phyloP scores from a whole-genome alignment of 2,113 vertebrate genomes.

The Channa maculata region DNA sequence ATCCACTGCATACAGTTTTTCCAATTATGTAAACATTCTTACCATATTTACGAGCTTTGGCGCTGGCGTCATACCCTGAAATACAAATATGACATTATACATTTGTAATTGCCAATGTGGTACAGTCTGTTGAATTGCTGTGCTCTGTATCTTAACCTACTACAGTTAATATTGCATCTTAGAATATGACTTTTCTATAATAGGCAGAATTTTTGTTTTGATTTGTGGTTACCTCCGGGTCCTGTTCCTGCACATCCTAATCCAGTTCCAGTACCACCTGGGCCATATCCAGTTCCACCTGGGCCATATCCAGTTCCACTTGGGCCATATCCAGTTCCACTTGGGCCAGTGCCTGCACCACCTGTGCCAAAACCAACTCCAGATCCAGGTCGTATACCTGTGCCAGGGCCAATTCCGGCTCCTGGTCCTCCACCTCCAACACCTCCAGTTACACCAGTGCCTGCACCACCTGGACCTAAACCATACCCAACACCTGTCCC shows the following conservation, averaged over 20 bases:
- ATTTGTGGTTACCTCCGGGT: constrained; percentile 63
- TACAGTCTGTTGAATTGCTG: neutral
- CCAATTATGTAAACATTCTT: constrained; percentile 2
- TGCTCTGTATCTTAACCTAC: neutral
- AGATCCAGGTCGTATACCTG: constrained; percentile 39
- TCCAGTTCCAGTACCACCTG: constrained; percentile 51
- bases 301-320: constrained; percentile 7
- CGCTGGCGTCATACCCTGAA: constrained; percentile 71
- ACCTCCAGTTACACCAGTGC: constrained; percentile 51
- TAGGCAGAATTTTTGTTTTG: too few relatives aligned
- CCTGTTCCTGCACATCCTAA: constrained; percentile 55
- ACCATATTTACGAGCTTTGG: constrained; percentile 81
- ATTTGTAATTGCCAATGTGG: neutral
- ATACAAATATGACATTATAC: constrained; percentile 9
- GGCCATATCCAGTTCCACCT: constrained; percentile 33
- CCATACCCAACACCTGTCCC: constrained; percentile 43
- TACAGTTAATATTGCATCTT: too few relatives aligned
- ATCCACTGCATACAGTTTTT: neutral
- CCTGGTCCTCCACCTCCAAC: constrained; percentile 42
- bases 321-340: neutral
- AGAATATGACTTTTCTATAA: too few relatives aligned
- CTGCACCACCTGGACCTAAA: constrained; percentile 25
- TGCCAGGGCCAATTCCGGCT: constrained; percentile 36
- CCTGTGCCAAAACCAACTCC: constrained; percentile 57
- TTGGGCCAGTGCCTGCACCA: constrained; percentile 32